These are phyloP conservation scores for Argyresthia albistria DNA, from an alignment of 2,888 invertebrate species.

Conservation along the genomic window DNA sequence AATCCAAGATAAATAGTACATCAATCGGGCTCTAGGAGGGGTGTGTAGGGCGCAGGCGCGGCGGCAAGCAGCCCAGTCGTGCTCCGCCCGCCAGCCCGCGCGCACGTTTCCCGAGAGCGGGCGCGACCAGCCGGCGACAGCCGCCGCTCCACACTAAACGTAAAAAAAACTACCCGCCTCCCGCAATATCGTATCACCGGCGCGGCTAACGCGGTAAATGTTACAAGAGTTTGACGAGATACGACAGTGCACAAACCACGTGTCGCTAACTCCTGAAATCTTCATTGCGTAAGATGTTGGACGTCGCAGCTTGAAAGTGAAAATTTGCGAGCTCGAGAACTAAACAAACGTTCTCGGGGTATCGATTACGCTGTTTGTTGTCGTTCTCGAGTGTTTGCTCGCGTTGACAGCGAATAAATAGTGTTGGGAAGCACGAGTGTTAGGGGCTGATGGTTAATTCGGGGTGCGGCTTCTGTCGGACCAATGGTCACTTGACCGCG, in stretches of 20 bases:
- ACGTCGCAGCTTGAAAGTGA: constrained; percentile 16
- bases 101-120: constrained; percentile 44
- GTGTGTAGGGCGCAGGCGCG: constrained; percentile 34
- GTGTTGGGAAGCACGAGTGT: background rate
- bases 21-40: constrained; percentile 55
- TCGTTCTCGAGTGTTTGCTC: constrained; percentile 18
- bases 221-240: no score
- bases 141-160: constrained; percentile 16
- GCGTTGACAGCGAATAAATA: background rate
- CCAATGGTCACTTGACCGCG: background rate
- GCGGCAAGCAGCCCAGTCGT: constrained; percentile 50
- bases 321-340: constrained; percentile 34
- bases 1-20: constrained; percentile 71
- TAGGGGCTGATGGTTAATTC: background rate
- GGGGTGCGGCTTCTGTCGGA: background rate
- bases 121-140: constrained; percentile 49
- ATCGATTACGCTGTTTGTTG: constrained; percentile 57
- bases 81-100: constrained; percentile 60
- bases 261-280: background rate
- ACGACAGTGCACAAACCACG: background rate
- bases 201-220: no score
- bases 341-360: constrained; percentile 42
- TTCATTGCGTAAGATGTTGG: constrained; percentile 56
- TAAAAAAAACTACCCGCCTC: background rate
- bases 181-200: background rate